These are phyloP conservation scores for Encarsia formosa DNA, from an alignment of 2,888 invertebrate species.

Conservation along the genomic window DNA sequence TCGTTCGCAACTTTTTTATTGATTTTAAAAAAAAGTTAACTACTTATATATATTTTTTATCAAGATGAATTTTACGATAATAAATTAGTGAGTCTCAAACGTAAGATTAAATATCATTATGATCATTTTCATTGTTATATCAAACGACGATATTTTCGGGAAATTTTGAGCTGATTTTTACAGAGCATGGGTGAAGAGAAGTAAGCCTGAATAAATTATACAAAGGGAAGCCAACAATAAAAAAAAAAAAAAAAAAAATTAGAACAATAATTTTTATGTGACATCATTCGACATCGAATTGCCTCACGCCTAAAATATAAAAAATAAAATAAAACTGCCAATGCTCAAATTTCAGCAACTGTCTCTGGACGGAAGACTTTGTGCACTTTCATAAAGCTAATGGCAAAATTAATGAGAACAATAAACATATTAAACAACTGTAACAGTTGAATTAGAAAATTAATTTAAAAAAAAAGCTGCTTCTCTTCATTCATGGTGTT, in stretches of 20 bases:
- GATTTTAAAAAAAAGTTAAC: conserved; percentile 16
- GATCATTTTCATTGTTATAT: conserved; percentile 14
- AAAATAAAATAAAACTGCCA: conserved; percentile 23
- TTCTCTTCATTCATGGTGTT: conserved; percentile 47
- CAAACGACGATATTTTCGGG: conserved; percentile 29
- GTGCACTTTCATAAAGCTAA: neutral
- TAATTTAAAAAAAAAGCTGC: neutral
- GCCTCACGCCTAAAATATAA: conserved; percentile 11
- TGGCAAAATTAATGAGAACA: neutral
- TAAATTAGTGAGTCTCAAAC: conserved; percentile 16
- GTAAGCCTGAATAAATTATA: no score
- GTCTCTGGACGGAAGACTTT: no score
- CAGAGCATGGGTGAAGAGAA: conserved; percentile 44
- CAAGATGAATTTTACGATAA: conserved; percentile 10
- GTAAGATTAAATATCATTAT: conserved; percentile 9
- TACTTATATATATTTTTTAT: conserved; percentile 22
- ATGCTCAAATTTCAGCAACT: neutral
- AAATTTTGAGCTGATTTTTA: conserved; percentile 45
- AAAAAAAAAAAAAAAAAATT: conserved; percentile 19
- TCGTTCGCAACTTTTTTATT: conserved; percentile 19
- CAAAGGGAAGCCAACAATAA: conserved; percentile 14
- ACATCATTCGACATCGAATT: conserved; percentile 8
- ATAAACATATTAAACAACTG: no score
- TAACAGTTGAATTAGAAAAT: neutral
- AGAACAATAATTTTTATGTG: conserved; percentile 2